These are phyloP conservation scores for Rhabditoides inermis DNA, from an alignment of 2,888 invertebrate genomes.

Conservation along the genomic window DNA sequence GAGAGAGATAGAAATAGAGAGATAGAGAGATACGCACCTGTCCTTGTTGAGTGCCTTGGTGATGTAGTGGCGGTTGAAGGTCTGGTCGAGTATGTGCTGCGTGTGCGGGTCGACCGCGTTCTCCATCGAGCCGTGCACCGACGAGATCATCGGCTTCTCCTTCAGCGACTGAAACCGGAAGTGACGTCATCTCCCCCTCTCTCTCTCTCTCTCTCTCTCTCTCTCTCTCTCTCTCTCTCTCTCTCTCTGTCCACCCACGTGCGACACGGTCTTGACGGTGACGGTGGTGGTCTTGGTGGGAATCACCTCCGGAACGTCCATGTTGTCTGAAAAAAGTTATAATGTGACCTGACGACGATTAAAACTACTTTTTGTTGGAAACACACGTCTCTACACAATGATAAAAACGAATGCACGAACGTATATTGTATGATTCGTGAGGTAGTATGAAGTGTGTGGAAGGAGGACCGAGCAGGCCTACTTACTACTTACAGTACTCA, in stretches of 20 bases:
- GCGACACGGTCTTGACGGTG: conserved; percentile 38
- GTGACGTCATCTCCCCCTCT: background rate
- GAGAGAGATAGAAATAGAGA: background rate
- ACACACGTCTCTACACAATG: too few species aligned
- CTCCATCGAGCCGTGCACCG: conserved; percentile 35
- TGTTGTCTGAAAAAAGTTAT: conserved; percentile 32
- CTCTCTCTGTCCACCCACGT: conserved; percentile 11
- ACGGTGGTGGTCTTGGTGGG: conserved; percentile 38
- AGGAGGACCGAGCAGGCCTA: too few species aligned
- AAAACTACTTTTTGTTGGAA: too few species aligned
- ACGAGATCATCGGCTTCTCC: conserved; percentile 32
- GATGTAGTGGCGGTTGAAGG: too few species aligned
- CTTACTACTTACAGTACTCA: too few species aligned
- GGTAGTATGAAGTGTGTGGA: too few species aligned
- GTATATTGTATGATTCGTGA: conserved; percentile 2
- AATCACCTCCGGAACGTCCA: conserved; percentile 22
- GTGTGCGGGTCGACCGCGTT: conserved; percentile 34
- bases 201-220: background rate
- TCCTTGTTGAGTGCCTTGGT: too few species aligned
- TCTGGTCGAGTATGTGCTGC: too few species aligned
- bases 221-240: background rate
- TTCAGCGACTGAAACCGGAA: conserved; percentile 15
- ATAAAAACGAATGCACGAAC: conserved; percentile 5
- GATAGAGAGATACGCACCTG: background rate
- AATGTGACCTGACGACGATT: too few species aligned